Evolutionary conservation across 2,797 vertebrate species (phyloP).

Genomic region (Manis crassicaudata): DNA sequence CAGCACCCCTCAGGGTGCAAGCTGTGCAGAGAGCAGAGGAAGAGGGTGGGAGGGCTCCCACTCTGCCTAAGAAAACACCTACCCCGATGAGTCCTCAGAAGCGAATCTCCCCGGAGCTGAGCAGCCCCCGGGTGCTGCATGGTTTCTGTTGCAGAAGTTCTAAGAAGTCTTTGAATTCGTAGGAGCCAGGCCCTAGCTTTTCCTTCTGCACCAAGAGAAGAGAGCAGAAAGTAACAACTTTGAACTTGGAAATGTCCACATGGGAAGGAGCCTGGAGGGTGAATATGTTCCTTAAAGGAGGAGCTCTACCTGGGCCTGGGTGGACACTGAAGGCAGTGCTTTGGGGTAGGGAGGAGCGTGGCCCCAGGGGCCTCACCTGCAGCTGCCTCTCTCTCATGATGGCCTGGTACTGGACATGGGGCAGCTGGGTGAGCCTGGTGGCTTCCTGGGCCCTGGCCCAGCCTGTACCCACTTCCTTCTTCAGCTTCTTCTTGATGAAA

Average conservation of each 20-base stretch:
- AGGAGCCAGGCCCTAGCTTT: conserved; percentile 84
- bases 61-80: not conserved
- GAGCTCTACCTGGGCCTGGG: not conserved
- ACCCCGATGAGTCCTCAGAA: conserved; percentile 81
- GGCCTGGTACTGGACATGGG: conserved; percentile 82
- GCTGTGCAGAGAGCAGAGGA: not conserved
- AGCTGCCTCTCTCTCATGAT: conserved; percentile 73
- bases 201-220: conserved; percentile 74
- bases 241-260: not conserved
- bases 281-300: not conserved
- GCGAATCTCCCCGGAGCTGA: conserved; percentile 80
- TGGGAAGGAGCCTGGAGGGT: not conserved
- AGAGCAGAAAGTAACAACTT: not conserved
- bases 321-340: not conserved
- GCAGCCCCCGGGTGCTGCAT: conserved; percentile 81
- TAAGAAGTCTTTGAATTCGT: conserved; percentile 84
- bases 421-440: conserved; percentile 72
- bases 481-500: conserved; percentile 70
- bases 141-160: conserved; percentile 81
- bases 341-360: accelerated
- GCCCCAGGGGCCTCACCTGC: conserved; percentile 78
- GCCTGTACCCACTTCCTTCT: conserved; percentile 67
- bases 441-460: conserved; percentile 78
- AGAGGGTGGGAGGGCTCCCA: not conserved
- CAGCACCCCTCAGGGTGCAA: not conserved